phyloP scores from a whole-genome alignment of 2,113 vertebrate genomes.

The Rhizomys pruinosus region DNA sequence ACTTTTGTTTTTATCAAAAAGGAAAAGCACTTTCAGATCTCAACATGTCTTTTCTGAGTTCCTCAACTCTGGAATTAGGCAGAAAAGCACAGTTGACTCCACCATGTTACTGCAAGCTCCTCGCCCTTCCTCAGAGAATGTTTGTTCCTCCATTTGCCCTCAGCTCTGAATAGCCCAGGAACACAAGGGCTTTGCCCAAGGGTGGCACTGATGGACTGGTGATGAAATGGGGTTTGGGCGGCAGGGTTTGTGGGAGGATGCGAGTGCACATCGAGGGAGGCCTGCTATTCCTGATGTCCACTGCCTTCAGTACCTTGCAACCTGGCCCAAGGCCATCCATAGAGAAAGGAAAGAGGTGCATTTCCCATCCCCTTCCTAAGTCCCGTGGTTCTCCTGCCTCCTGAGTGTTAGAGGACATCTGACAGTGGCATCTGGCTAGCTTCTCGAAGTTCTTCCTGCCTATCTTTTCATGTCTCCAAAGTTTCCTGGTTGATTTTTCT shows the following conservation, averaged over 20 bases:
- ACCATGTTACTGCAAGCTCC: rapidly evolving
- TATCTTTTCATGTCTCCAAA: not conserved
- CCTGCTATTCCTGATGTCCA: not conserved
- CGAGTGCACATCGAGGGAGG: not conserved
- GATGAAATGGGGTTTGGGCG: not conserved
- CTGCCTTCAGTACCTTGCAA: not conserved
- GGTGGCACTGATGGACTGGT: not conserved
- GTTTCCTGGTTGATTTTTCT: not conserved
- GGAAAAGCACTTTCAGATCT: not conserved
- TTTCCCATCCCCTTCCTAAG: not conserved
- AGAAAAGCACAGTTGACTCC: rapidly evolving
- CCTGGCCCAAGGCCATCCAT: not conserved
- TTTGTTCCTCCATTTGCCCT: not conserved
- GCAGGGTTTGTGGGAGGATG: no score
- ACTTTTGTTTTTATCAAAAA: not conserved
- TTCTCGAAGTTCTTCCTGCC: not conserved
- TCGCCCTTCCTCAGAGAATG: not conserved
- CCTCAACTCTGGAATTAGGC: not conserved
- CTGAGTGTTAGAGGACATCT: not conserved
- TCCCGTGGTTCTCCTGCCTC: not conserved
- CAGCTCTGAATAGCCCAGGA: not conserved
- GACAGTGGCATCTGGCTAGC: not conserved
- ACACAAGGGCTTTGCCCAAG: not conserved
- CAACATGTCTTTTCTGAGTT: not conserved
- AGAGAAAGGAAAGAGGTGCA: not conserved